Evolutionary conservation across 2,888 invertebrate genomes (phyloP), one percentile per base, ranked within the genome.

Genomic region (Entomobrya proxima): DNA sequence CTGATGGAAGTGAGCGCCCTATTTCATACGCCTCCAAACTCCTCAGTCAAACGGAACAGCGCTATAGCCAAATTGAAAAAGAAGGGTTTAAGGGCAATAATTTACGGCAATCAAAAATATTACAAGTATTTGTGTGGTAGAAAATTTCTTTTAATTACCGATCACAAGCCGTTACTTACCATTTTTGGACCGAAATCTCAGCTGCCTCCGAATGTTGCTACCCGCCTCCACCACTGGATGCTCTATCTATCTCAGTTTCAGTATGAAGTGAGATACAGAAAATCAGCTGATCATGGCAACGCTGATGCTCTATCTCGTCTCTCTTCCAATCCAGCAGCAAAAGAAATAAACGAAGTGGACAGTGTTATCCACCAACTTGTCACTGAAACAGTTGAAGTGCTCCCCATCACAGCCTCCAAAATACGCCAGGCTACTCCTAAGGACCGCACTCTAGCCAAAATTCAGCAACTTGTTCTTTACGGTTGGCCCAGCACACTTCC

Each of bases 1-100:
- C 83, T 0, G 86, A 86, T 32, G 90, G 88, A 0, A 88, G 88
- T 32, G 86, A 88, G 50, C 64, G 77, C 13, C 85, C 85, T 4
- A 85, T 88, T 3, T 72, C 67, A 1, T 81, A 18, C 30, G 86
- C 81, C 0, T 86, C 86, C n/a, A 67, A 82, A 21, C 9, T 69
- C 24, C 30, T 86, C 15, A 44, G 76, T 2, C 18, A 15, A 5
- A 55, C 69, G 4, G 55, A 83, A 32, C 58, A n/a, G 11, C 52
- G 75, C 4, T 83, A 76, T 32, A 24, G 55, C 2, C 84, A 84
- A 78, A 55, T 83, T 9, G 83, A 83, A 27, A 83, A 69, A 21
- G 77, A 84, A 55, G 64, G 40, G 13, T 69, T 88, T n/a, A n/a
- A n/a, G n/a, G 6, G 72, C 86, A 2, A 80, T 88, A 7, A 50